phyloP scores from a whole-genome alignment of 1,140 invertebrate genomes.

The Triops cancriformis region DNA sequence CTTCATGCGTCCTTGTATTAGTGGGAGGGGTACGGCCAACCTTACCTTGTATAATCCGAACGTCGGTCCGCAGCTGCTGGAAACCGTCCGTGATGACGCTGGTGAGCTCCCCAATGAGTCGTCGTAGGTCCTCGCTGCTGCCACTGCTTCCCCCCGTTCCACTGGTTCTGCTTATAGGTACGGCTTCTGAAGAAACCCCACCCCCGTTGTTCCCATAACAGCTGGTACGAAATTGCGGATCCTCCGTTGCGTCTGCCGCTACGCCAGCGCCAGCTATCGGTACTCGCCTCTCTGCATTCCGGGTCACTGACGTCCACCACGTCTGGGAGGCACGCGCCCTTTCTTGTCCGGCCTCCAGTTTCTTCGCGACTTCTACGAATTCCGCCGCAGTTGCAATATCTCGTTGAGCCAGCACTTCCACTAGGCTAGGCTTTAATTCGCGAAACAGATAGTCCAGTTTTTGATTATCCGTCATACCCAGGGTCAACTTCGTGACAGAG shows the following conservation, averaged over 20 bases:
- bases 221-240: too few species aligned
- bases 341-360: background rate
- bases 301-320: background rate
- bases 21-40: background rate
- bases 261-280: background rate
- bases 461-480: background rate
- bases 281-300: background rate
- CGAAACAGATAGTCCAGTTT: background rate
- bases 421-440: background rate
- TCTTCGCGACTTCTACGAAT: background rate
- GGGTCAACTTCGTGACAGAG: background rate
- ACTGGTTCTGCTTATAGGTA: too few species aligned
- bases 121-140: background rate
- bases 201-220: too few species aligned
- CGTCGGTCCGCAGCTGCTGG: background rate
- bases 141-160: too few species aligned
- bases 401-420: background rate
- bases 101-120: background rate
- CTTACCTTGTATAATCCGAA: background rate
- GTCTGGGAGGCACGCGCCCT: background rate
- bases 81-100: background rate
- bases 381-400: background rate
- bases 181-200: too few species aligned
- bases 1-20: background rate
- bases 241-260: background rate